These are phyloP conservation scores for Nettapus auritus DNA, from an alignment of 2,113 vertebrate species.

Conservation along the genomic window DNA sequence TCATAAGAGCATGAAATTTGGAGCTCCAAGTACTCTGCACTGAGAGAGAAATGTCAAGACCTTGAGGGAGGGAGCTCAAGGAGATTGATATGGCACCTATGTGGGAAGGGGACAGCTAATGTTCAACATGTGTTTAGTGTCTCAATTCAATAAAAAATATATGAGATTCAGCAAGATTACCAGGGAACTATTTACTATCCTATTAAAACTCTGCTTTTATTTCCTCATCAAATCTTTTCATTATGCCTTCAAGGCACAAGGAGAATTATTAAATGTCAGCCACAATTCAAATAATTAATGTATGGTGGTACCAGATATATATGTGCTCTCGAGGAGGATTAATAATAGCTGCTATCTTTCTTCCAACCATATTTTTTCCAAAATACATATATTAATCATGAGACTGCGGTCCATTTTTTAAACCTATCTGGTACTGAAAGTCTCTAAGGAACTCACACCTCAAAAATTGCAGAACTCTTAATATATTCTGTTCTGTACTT, in stretches of 20 bases:
- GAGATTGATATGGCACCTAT: not conserved
- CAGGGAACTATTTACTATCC: conserved; percentile 53
- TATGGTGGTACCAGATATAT: conserved; percentile 60
- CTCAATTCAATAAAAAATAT: conserved; percentile 21
- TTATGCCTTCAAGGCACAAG: conserved; percentile 57
- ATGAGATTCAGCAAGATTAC: conserved; percentile 38
- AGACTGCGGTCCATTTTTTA: conserved; percentile 49
- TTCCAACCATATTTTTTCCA: conserved; percentile 62
- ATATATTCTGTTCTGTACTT: conserved; percentile 1
- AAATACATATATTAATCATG: conserved; percentile 61
- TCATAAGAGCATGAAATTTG: rapidly evolving
- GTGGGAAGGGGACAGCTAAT: not conserved
- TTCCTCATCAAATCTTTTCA: conserved; percentile 73
- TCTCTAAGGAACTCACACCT: conserved; percentile 57
- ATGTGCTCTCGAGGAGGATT: conserved; percentile 62
- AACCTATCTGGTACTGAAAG: conserved; percentile 20
- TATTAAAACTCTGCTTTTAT: conserved; percentile 57
- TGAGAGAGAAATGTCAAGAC: not conserved
- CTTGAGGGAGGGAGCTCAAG: not conserved
- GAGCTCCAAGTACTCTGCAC: not conserved
- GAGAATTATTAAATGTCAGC: conserved; percentile 75
- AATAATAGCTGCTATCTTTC: conserved; percentile 61
- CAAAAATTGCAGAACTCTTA: conserved; percentile 1
- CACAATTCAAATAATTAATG: conserved; percentile 79
- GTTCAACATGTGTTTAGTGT: not conserved